Evolutionary conservation across 2,797 vertebrate genomes (phyloP).

Genomic region (Karalla daura): DNA sequence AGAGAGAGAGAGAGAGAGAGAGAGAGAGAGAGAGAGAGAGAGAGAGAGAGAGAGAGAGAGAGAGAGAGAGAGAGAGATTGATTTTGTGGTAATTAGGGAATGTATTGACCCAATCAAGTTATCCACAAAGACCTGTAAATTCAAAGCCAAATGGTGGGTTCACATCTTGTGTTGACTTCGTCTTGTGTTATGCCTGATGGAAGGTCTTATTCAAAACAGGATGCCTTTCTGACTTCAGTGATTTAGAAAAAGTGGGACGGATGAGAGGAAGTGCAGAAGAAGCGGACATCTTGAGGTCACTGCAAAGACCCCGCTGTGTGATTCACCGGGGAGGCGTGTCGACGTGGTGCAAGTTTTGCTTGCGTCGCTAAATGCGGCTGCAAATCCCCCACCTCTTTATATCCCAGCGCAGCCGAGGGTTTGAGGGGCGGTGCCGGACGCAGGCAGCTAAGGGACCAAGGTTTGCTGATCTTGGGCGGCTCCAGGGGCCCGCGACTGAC

Average conservation of each 20-base stretch:
- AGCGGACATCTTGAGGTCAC: conserved; percentile 16
- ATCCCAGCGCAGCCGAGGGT: conserved; percentile 95
- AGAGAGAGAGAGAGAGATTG: too few relatives aligned
- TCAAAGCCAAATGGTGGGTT: too few relatives aligned
- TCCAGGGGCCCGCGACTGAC: conserved; percentile 91
- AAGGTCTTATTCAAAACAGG: not conserved
- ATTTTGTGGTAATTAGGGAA: too few relatives aligned
- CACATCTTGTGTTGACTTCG: not conserved
- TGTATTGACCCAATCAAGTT: too few relatives aligned
- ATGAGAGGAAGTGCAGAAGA: conserved; percentile 2
- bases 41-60: too few relatives aligned
- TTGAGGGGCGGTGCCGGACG: conserved; percentile 97
- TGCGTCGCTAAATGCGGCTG: not conserved
- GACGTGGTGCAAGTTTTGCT: too few relatives aligned
- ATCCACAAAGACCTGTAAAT: too few relatives aligned
- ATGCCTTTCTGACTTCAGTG: too few relatives aligned
- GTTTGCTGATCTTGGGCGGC: conserved; percentile 93
- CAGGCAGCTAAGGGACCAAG: conserved; percentile 97
- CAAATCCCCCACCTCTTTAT: conserved; percentile 97
- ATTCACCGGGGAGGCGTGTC: too few relatives aligned
- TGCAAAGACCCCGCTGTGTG: conserved; percentile 2
- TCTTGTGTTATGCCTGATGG: not conserved
- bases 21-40: too few relatives aligned
- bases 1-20: too few relatives aligned
- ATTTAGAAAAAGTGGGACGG: not conserved